A percentile compares a stretch with the other conserved stretches of the same genome.
Evolutionary conservation across 2,113 vertebrate genomes (phyloP).

Genomic region (Catharus fuscescens): DNA sequence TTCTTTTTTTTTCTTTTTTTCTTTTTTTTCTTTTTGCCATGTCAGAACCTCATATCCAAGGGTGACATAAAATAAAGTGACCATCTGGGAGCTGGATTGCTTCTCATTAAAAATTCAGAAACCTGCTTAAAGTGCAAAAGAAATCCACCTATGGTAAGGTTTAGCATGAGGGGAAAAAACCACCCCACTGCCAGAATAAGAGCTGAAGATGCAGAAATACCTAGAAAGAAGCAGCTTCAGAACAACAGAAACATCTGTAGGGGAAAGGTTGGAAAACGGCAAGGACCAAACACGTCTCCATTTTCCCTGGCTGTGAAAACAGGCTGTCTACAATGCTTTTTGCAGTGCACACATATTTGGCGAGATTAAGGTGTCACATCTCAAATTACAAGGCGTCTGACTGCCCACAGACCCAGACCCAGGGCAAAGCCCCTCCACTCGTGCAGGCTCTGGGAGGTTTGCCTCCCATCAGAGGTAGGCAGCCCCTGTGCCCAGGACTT

Average conservation of each 20-base stretch:
- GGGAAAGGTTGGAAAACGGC: neutral
- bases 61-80: neutral
- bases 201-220: neutral
- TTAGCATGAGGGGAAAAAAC: neutral
- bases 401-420: slow-evolving; percentile 64
- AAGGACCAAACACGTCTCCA: neutral
- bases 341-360: slow-evolving; percentile 68
- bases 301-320: slow-evolving; percentile 14
- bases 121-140: neutral
- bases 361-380: slow-evolving; percentile 77
- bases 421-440: neutral
- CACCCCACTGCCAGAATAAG: neutral
- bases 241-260: neutral
- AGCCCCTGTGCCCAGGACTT: neutral
- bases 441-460: neutral
- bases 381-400: slow-evolving; percentile 74
- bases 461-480: neutral
- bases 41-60: neutral
- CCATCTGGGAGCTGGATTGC: neutral
- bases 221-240: neutral
- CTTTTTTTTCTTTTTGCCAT: accelerated
- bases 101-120: neutral
- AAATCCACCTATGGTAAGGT: neutral
- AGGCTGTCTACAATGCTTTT: neutral
- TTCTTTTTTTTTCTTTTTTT: neutral